Evolutionary conservation across 2,113 vertebrate species (phyloP).

Genomic region (Pseudorasbora parva): DNA sequence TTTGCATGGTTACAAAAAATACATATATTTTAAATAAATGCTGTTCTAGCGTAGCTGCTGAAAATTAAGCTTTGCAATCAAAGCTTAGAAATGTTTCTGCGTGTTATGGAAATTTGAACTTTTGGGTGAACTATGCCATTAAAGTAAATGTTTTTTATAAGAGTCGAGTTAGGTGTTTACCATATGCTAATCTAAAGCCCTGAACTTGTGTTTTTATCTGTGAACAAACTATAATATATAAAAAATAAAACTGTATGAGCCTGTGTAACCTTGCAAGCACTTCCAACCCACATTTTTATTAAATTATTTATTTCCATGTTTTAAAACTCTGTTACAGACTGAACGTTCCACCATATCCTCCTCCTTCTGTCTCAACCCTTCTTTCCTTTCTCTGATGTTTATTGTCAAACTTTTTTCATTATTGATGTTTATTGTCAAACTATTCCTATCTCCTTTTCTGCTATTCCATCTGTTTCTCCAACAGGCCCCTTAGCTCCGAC

Average conservation of each 20-base stretch:
- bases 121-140: background rate
- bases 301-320: background rate
- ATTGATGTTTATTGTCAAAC: constrained; percentile 58
- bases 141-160: background rate
- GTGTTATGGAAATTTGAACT: background rate
- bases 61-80: background rate
- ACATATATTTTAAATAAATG: too few relatives aligned
- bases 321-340: constrained; percentile 4
- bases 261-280: background rate
- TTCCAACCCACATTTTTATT: constrained; percentile 11
- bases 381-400: constrained; percentile 16
- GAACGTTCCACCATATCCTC: constrained; percentile 16
- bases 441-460: constrained; percentile 49
- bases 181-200: background rate
- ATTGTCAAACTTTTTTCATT: constrained; percentile 24
- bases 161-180: background rate
- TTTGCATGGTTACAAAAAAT: too few relatives aligned
- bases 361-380: background rate
- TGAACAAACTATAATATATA: background rate
- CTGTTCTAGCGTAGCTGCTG: too few relatives aligned
- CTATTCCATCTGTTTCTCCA: constrained; percentile 51
- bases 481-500: constrained; percentile 40
- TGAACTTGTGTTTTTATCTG: background rate
- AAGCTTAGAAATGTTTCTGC: background rate
- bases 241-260: background rate